Percentiles rank a stretch among this genome's conserved stretches.
Conservation (phyloP, 1,140 invertebrate species). For the Pectinophora gossypiella region DNA sequence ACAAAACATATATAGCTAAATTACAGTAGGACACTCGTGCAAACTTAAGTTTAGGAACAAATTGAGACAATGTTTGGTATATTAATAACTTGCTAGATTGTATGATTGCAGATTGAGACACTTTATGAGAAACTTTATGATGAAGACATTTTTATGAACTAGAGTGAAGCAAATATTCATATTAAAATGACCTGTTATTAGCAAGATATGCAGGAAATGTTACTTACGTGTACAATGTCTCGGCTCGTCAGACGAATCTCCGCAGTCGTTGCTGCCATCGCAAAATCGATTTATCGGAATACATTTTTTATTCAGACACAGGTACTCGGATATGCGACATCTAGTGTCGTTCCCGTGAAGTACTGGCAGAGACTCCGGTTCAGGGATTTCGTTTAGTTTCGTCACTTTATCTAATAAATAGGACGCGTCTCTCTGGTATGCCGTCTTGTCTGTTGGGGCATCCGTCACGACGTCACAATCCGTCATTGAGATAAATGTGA, state of each 20-base stretch:
- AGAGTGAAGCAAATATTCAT: no score
- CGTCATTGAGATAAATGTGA: constrained; percentile 37
- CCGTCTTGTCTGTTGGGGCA: constrained; percentile 21
- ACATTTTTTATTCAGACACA: constrained; percentile 87
- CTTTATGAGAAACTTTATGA: no score
- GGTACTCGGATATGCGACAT: constrained; percentile 87
- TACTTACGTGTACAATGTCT: constrained; percentile 91
- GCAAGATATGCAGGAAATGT: no score
- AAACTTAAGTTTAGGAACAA: no score
- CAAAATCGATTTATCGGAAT: constrained; percentile 88
- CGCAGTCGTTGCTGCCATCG: constrained; percentile 89
- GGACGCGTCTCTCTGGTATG: constrained; percentile 22
- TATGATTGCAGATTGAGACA: no score
- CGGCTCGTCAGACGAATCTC: constrained; percentile 89
- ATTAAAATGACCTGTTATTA: no score
- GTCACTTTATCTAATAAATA: background rate
- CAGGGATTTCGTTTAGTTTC: constrained; percentile 33
- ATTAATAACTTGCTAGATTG: no score
- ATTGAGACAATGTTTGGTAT: no score
- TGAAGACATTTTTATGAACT: no score
- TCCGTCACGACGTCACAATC: constrained; percentile 53
- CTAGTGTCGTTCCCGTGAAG: constrained; percentile 57
- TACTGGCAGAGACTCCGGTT: constrained; percentile 55
- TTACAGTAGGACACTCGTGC: no score
- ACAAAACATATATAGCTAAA: no score